Evolutionary conservation across 2,113 vertebrate genomes (phyloP).

Genomic region (Anoura caudifer): DNA sequence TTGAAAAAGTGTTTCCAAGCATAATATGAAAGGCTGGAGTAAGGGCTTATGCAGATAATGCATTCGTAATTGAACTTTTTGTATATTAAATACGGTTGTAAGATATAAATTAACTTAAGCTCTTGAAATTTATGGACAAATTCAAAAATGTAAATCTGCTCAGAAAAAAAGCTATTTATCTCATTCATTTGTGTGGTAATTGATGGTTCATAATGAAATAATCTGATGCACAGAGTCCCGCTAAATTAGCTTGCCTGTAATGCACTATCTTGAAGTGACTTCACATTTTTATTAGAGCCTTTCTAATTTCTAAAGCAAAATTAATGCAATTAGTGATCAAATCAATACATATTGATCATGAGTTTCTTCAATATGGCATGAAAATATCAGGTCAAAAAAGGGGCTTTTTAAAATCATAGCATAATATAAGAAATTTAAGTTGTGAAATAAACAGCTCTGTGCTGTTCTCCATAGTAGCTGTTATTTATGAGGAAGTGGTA

Average conservation of each 20-base stretch:
- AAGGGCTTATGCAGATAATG: slow-evolving; percentile 69
- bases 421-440: slow-evolving; percentile 77
- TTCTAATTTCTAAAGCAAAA: slow-evolving; percentile 84
- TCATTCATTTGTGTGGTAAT: slow-evolving; percentile 83
- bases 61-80: slow-evolving; percentile 75
- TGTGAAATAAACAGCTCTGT: slow-evolving; percentile 78
- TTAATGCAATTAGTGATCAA: slow-evolving; percentile 86
- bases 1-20: slow-evolving; percentile 49
- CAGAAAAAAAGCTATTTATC: slow-evolving; percentile 81
- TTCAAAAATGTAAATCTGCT: slow-evolving; percentile 82
- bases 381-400: slow-evolving; percentile 84
- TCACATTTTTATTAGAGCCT: slow-evolving; percentile 83
- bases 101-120: slow-evolving; percentile 78
- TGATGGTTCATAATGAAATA: slow-evolving; percentile 84
- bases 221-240: slow-evolving; percentile 81
- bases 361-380: slow-evolving; percentile 80
- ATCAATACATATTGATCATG: slow-evolving; percentile 85
- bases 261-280: slow-evolving; percentile 84
- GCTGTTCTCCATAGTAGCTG: slow-evolving; percentile 73
- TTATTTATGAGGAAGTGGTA: slow-evolving; percentile 51
- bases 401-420: slow-evolving; percentile 80
- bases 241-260: slow-evolving; percentile 82
- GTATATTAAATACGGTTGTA: slow-evolving; percentile 75
- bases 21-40: slow-evolving; percentile 59
- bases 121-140: slow-evolving; percentile 80